These are phyloP conservation scores for Hydrochoerus hydrochaeris DNA, from an alignment of 2,113 vertebrate species.

Conservation along the genomic window DNA sequence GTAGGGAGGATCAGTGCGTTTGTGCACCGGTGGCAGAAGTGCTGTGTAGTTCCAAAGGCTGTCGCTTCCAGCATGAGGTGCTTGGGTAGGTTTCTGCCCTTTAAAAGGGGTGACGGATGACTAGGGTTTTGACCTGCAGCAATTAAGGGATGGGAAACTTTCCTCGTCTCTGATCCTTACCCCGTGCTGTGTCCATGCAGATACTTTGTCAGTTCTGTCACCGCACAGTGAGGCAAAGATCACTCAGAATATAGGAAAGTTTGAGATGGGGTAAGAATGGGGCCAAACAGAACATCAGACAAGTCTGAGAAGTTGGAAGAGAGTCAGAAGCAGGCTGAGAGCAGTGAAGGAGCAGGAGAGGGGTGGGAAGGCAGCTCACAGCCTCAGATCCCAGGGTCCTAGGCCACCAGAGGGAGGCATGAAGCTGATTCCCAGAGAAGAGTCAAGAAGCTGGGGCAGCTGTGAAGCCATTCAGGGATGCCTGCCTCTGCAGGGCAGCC, in stretches of 20 bases:
- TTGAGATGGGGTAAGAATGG: no score
- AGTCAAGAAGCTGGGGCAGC: not conserved
- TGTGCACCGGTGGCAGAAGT: fast-evolving
- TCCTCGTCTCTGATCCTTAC: not conserved
- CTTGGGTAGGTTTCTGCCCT: not conserved
- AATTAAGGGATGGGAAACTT: fast-evolving
- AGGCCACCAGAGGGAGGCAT: fast-evolving
- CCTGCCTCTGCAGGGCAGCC: not conserved
- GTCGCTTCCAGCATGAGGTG: not conserved
- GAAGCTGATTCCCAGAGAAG: not conserved
- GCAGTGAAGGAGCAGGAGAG: not conserved
- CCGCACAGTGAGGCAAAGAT: no score
- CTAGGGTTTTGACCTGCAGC: not conserved
- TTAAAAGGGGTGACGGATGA: no score
- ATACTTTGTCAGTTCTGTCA: not conserved
- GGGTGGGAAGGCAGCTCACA: fast-evolving
- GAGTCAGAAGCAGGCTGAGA: not conserved
- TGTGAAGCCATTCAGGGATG: not conserved
- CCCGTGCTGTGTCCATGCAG: fast-evolving
- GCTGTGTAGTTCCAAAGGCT: fast-evolving
- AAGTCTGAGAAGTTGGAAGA: not conserved
- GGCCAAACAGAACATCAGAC: not conserved
- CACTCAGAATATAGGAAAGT: not conserved
- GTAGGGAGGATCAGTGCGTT: not conserved
- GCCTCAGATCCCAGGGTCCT: fast-evolving